Conservation (phyloP, 2,797 vertebrate genomes). For the Schizopygopsis pylzovi region DNA sequence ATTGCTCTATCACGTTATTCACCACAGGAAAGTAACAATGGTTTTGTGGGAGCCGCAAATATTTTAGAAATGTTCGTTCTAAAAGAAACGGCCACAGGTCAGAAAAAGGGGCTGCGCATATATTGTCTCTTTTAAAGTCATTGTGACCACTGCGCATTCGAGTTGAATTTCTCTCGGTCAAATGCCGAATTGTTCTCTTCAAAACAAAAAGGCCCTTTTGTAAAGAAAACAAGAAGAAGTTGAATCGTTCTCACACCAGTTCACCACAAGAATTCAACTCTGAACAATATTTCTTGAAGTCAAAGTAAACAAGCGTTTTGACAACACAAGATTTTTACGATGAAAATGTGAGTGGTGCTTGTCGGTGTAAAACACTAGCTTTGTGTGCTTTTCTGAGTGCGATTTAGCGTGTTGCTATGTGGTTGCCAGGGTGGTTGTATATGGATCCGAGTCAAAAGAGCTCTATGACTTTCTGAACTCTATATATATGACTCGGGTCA, state of each 20-base stretch:
- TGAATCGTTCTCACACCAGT: conserved; percentile 25
- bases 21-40: neutral
- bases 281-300: neutral
- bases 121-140: conserved; percentile 41
- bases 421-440: neutral
- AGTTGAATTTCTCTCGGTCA: conserved; percentile 64
- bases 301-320: neutral
- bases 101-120: conserved; percentile 3
- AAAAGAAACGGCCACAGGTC: conserved; percentile 22
- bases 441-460: neutral
- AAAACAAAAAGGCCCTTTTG: conserved; percentile 77
- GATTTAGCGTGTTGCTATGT: neutral
- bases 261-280: neutral
- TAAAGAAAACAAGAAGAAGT: conserved; percentile 48
- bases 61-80: conserved; percentile 4
- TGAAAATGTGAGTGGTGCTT: neutral
- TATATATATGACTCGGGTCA: neutral
- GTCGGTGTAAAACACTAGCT: neutral
- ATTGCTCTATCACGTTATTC: neutral
- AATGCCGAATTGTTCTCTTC: conserved; percentile 76
- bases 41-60: neutral
- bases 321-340: neutral
- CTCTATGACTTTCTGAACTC: neutral
- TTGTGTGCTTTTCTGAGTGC: neutral
- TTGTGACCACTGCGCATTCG: conserved; percentile 40